Evolutionary conservation across 2,113 vertebrate genomes (phyloP).

Genomic region (Scomber scombrus): DNA sequence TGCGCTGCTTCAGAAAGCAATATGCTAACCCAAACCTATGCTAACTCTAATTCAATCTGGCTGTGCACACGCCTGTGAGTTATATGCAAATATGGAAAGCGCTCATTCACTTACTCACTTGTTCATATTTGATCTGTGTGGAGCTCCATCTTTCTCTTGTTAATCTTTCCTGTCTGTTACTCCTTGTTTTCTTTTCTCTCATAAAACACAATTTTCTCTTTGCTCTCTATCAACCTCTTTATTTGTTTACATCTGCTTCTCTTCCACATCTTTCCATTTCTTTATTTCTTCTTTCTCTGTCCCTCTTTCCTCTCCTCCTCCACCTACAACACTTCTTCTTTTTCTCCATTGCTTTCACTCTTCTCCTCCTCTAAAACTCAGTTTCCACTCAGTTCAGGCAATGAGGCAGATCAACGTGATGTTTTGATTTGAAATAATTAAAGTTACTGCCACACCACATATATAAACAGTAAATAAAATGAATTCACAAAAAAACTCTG

Average conservation of each 20-base stretch:
- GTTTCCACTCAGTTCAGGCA: background rate
- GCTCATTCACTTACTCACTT: background rate
- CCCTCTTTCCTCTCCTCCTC: background rate
- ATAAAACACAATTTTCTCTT: no score
- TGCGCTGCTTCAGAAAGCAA: constrained; percentile 2
- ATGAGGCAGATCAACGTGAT: background rate
- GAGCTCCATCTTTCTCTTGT: background rate
- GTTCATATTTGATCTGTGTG: constrained; percentile 1
- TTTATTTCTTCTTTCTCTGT: background rate
- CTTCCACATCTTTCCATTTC: no score
- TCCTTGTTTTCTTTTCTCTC: background rate
- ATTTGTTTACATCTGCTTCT: no score
- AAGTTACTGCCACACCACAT: background rate
- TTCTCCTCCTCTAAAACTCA: no score
- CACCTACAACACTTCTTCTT: no score
- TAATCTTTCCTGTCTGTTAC: background rate
- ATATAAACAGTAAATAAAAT: background rate
- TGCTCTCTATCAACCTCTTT: no score
- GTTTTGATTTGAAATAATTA: background rate
- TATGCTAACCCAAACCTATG: constrained; percentile 40
- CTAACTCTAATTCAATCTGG: constrained; percentile 47
- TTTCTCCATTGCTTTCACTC: background rate
- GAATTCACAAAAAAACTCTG: background rate
- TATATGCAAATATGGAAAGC: constrained; percentile 46
- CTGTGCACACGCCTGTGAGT: constrained; percentile 22